Evolutionary conservation across 2,888 invertebrate genomes (phyloP).

Genomic region (Cephus spinipes): DNA sequence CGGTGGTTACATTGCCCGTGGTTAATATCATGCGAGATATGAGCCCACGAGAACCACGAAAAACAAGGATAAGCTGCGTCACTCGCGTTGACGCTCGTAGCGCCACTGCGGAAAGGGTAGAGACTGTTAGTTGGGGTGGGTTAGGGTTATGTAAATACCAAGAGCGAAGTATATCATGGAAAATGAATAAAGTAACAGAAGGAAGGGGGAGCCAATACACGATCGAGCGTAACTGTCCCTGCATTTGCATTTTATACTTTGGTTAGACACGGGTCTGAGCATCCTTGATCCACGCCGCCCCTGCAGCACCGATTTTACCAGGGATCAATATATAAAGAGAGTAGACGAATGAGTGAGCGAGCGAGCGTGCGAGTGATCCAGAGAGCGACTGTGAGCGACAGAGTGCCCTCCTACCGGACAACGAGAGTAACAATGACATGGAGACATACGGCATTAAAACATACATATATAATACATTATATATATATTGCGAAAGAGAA

Average conservation of each 20-base stretch:
- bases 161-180: background rate
- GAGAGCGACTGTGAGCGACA: background rate
- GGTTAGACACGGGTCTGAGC: background rate
- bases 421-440: background rate
- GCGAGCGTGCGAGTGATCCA: background rate
- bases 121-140: background rate
- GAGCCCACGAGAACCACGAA: background rate
- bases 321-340: background rate
- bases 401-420: background rate
- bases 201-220: background rate
- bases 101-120: background rate
- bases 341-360: background rate
- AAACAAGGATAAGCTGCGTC: background rate
- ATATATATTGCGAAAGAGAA: background rate
- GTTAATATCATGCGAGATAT: background rate
- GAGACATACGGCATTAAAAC: background rate
- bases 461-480: no score
- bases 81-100: background rate
- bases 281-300: background rate
- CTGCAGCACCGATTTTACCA: background rate
- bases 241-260: background rate
- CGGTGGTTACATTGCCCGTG: background rate
- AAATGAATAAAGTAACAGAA: background rate
- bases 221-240: background rate
- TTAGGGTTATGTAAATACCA: background rate